phyloP scores from a whole-genome alignment of 2,113 vertebrate species.

The Chinchilla lanigera region DNA sequence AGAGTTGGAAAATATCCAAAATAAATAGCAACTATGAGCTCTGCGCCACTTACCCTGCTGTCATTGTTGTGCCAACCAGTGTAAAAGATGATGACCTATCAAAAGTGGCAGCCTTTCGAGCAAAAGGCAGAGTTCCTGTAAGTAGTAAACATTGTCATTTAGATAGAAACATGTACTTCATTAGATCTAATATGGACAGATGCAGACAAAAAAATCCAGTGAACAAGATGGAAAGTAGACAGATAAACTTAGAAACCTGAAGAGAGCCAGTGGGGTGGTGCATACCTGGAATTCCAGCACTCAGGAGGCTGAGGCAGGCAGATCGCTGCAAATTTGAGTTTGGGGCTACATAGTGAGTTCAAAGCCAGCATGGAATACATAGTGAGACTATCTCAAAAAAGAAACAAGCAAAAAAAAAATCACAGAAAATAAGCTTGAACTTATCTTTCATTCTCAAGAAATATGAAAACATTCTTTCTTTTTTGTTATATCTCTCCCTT shows the following conservation, averaged over 20 bases:
- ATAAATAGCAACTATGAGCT: conserved; percentile 95
- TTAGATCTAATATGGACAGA: background rate
- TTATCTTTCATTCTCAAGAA: conserved; percentile 27
- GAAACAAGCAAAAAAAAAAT: background rate
- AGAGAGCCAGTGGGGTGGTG: background rate
- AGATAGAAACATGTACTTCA: background rate
- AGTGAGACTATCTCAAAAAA: background rate
- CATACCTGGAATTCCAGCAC: background rate
- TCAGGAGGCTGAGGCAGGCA: background rate
- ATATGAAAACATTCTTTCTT: background rate
- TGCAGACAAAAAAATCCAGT: background rate
- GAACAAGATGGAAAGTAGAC: conserved; percentile 33
- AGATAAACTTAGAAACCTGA: background rate
- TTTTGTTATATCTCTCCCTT: background rate
- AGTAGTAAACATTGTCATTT: conserved; percentile 79
- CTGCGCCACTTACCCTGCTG: conserved; percentile 96
- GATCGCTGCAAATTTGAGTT: background rate
- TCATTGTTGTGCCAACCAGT: conserved; percentile 95
- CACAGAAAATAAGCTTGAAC: background rate
- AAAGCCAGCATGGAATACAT: background rate
- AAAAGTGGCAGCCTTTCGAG: conserved; percentile 93
- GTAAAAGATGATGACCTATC: conserved; percentile 94
- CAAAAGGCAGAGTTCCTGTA: conserved; percentile 96
- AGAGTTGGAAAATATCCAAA: conserved; percentile 98
- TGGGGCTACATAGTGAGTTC: background rate